Evolutionary conservation across 2,888 invertebrate species (phyloP), one percentile per base, ranked within the genome.

Genomic region (Julus scandinavius): DNA sequence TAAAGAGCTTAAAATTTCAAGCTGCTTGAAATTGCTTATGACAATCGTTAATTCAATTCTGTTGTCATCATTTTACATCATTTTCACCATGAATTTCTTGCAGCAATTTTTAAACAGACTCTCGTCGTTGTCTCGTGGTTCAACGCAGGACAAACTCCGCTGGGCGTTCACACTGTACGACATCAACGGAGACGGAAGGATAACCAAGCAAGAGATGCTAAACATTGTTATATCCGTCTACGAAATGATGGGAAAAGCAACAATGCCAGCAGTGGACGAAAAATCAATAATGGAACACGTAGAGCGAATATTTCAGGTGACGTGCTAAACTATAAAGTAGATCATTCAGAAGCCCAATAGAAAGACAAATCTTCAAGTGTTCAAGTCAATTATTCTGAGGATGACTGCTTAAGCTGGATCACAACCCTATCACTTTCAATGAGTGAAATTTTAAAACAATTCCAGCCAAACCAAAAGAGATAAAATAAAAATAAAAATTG

Each of bases 81-180:
- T 45, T 45, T 45, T 45, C 7, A 5, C 45, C 5, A n/a, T 72
- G 72, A 20, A 20, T 72, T 72, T n/a, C 72, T 20, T 91, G 17
- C 94, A 99, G 98, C 98, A 99, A 93, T 95, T 99, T 91, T 94
- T 99, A 90, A 97, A 97, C 90, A 97, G 98, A 45, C 93, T 99
- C 63, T 98, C 98, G 9, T 97, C 98, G 0, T 93, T 99, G 87
- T 95, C 98, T 87, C 95, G 98, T 11, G 99, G 99, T 6, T 97
- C 97, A 0, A 96, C 97, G 40, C 97, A 98, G 92, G 99, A 99
- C 93, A 96, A 98, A 90, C 94, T 99, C 85, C 95, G 97, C 91
- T 99, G 99, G 98, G 97, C 98, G 20, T 99, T 99, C 94, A 96
- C 97, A 91, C 93, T 99, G 89, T 99, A 99, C 93, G 99, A 99